phyloP scores from a whole-genome alignment of 2,888 invertebrate species.

The Phytoseiulus persimilis region DNA sequence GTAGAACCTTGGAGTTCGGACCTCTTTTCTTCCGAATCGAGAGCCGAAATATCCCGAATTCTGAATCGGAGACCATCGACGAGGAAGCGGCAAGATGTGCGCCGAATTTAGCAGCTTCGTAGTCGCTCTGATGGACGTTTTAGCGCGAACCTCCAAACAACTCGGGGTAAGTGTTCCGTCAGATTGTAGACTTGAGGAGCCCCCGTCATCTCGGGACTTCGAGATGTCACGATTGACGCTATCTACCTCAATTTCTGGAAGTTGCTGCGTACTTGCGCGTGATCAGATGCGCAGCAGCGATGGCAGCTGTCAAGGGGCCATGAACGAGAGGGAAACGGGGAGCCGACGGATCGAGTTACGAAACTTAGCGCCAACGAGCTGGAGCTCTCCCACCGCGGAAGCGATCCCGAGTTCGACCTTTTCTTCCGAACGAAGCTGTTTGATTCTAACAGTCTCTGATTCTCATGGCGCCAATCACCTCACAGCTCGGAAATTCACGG shows the following conservation, averaged over 20 bases:
- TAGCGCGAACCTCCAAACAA: neutral
- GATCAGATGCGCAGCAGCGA: neutral
- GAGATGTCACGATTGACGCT: neutral
- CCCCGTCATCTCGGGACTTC: too few relatives aligned
- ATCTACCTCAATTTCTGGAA: neutral
- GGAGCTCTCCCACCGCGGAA: neutral
- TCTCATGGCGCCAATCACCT: too few relatives aligned
- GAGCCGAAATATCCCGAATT: neutral
- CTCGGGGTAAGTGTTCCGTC: neutral
- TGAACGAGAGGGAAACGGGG: neutral
- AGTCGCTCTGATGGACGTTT: constrained; percentile 8
- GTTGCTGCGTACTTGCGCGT: neutral
- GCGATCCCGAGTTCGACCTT: neutral
- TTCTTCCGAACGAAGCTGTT: neutral
- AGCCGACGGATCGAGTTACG: neutral
- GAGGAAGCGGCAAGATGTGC: constrained; percentile 1
- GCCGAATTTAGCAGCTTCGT: constrained; percentile 35
- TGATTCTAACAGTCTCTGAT: too few relatives aligned
- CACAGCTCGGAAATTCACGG: too few relatives aligned
- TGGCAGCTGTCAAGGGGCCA: neutral
- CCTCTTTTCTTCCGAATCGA: neutral
- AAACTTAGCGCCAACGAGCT: neutral
- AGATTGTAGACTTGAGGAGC: neutral
- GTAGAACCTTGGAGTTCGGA: neutral
- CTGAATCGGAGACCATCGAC: neutral